These are phyloP conservation scores for Corythaeola cristata DNA, from an alignment of 2,113 vertebrate genomes.

Conservation along the genomic window DNA sequence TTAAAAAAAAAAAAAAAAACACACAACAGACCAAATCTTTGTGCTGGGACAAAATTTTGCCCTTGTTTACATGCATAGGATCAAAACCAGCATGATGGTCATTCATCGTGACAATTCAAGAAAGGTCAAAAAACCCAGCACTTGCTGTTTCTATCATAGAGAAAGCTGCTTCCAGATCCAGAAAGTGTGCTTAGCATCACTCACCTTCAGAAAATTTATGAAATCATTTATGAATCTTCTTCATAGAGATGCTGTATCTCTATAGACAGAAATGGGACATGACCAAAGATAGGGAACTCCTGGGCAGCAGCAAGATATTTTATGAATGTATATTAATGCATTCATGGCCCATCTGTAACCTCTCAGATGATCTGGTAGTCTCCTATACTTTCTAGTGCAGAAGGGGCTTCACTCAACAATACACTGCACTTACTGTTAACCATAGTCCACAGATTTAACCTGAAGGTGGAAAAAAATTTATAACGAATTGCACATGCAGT, in stretches of 20 bases:
- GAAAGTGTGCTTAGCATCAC: background rate
- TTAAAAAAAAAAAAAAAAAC: background rate
- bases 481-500: background rate
- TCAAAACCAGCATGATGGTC: background rate
- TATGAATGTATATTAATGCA: background rate
- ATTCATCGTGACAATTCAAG: background rate
- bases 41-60: background rate
- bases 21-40: background rate
- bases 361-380: background rate
- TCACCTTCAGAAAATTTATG: background rate
- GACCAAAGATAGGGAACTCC: too few species aligned
- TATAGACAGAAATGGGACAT: background rate
- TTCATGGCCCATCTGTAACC: background rate
- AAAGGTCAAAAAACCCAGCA: background rate
- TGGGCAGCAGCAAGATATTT: background rate
- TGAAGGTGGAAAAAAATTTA: background rate
- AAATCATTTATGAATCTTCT: background rate
- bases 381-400: background rate
- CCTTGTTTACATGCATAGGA: background rate
- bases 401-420: background rate
- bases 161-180: background rate
- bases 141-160: background rate
- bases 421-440: background rate
- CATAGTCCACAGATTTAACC: background rate
- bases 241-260: rapidly evolving